phyloP scores from a whole-genome alignment of 92 coral and sea anemone species.

The Parazoanthus atlanticus region DNA sequence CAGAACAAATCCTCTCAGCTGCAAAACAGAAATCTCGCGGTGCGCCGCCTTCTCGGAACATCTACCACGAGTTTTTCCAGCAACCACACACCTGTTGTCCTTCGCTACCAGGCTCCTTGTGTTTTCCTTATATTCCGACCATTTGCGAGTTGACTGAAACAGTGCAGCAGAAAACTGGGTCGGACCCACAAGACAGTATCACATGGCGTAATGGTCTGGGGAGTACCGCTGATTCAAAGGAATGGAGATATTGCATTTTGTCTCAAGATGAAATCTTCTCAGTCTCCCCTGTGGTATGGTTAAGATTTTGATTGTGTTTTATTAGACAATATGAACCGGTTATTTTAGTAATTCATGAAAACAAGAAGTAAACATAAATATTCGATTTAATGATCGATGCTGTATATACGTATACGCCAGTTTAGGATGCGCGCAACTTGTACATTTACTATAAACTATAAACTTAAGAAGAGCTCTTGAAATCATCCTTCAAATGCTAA shows the following conservation, averaged over 20 bases:
- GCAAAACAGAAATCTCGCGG: slow-evolving; percentile 42
- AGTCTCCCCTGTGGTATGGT: slow-evolving; percentile 51
- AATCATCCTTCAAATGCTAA: no score
- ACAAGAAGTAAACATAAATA: no score
- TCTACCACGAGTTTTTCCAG: slow-evolving; percentile 87
- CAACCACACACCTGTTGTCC: slow-evolving; percentile 81
- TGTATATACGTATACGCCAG: no score
- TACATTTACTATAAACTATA: no score
- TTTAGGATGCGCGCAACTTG: no score
- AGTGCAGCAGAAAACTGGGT: slow-evolving; percentile 51
- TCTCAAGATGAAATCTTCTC: slow-evolving; percentile 45
- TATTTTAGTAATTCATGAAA: no score
- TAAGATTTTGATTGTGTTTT: no score
- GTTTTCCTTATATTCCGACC: slow-evolving; percentile 63
- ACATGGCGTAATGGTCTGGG: slow-evolving; percentile 1
- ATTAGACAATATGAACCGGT: no score
- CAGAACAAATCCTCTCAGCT: slow-evolving; percentile 59
- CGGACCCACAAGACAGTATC: slow-evolving; percentile 48
- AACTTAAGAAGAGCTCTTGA: no score
- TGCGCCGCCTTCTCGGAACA: slow-evolving; percentile 60
- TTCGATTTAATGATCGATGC: no score
- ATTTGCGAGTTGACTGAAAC: slow-evolving; percentile 58
- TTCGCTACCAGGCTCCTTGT: slow-evolving; percentile 40
- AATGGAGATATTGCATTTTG: slow-evolving; percentile 73
- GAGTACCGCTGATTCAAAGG: slow-evolving; percentile 51